Conservation (phyloP, 2,113 vertebrate genomes). For the Cheirogaleus medius region DNA sequence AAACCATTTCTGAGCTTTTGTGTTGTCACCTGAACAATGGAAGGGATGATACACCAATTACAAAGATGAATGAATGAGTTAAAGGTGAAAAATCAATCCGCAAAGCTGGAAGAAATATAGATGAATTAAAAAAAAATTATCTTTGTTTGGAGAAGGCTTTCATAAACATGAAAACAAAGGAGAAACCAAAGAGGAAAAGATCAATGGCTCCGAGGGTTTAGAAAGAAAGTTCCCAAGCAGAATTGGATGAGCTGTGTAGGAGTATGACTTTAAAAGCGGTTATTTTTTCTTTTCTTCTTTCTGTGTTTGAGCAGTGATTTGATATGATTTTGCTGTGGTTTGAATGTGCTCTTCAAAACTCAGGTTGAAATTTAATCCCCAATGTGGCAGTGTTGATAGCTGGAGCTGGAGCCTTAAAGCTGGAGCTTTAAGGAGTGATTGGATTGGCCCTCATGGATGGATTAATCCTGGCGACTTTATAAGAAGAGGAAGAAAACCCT, state of each 20-base stretch:
- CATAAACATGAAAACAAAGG: neutral
- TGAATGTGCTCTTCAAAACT: neutral
- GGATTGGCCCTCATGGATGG: neutral
- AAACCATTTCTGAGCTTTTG: conserved; percentile 35
- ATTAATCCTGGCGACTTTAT: neutral
- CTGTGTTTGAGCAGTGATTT: neutral
- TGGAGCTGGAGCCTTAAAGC: no score
- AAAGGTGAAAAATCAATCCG: conserved; percentile 20
- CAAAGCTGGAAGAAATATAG: neutral
- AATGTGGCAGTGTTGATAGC: neutral
- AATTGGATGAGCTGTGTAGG: neutral
- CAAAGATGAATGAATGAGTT: neutral
- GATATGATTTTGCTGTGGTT: neutral
- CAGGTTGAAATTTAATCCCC: neutral
- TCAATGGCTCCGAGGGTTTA: neutral
- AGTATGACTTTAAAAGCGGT: neutral
- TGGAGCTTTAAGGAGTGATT: no score
- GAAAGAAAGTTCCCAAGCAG: neutral
- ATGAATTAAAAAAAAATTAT: neutral
- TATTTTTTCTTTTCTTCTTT: neutral
- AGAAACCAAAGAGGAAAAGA: neutral
- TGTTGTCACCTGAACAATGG: neutral
- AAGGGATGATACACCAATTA: neutral
- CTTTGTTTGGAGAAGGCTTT: neutral
- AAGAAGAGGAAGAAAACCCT: neutral